Evolutionary conservation across 2,113 vertebrate species (phyloP), one percentile per base, ranked within the genome.

Genomic region (Peromyscus maniculatus): DNA sequence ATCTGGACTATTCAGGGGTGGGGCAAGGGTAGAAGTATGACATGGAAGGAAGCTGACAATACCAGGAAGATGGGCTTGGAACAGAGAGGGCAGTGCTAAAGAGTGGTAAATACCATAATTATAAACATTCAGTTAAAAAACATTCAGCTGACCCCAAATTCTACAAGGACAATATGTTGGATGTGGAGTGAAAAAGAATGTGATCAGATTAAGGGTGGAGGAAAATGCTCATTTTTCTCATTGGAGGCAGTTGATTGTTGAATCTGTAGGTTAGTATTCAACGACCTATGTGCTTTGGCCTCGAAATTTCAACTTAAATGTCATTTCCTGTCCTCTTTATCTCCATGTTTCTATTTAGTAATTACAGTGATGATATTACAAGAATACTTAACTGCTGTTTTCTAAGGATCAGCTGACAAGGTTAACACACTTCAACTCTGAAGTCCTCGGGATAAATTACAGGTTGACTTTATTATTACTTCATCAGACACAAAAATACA

Each of bases 391-490:
- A 12, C 10, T 28, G 74, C 59, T 89, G 52, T 49, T 94, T 87
- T 79, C 88, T 39, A 95, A 43, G 57, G 36, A 67, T 1, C 80
- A 91, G 12, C 33, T 91, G 26, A 82, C 66, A 67, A 95, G 33
- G 24, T 72, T 52, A 22, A 79, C 3, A 82, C 64, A 69, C 55
- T 67, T 78, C 79, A 93, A 95, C 15, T 62, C 28, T 87, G 4
- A 49, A 92, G 26, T 90, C n/a, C 67, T 83, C 19, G 55, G 69
- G 87, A 83, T 52, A 91, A 91, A 82, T 95, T 88, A n/a, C 28
- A 93, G 86, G 36, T 69, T 36, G 52, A 78, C 17, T 59, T 66
- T 71, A 89, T n/a, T 49, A 91, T 36, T 57, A 90, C 12, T 91
- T 72, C 67, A 77, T 96, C 59, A 87, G 43, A 87, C 43, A 80